These are phyloP conservation scores for Simalia tracyae DNA, from an alignment of 2,797 vertebrate species.

Conservation along the genomic window DNA sequence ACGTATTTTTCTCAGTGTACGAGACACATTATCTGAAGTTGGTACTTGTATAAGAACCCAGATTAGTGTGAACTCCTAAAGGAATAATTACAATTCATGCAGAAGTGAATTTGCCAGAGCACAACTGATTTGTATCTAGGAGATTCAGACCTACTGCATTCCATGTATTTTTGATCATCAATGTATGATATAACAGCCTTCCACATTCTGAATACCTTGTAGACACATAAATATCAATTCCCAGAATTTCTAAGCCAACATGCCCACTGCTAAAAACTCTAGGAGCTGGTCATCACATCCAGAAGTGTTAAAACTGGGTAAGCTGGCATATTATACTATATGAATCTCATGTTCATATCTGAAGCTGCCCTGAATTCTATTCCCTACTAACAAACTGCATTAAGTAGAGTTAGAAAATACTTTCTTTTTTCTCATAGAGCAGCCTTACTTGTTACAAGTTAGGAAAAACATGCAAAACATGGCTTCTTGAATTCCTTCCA, in stretches of 20 bases:
- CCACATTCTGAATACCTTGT: background rate
- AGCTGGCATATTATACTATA: background rate
- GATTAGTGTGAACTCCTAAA: background rate
- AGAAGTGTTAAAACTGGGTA: background rate
- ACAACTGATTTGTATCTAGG: background rate
- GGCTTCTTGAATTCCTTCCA: too few relatives aligned
- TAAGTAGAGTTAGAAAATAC: too few relatives aligned
- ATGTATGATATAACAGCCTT: background rate
- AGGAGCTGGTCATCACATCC: background rate
- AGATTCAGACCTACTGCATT: background rate
- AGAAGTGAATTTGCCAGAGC: background rate
- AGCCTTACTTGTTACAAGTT: too few relatives aligned
- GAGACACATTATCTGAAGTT: background rate
- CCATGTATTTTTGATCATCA: background rate
- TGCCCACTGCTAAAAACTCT: background rate
- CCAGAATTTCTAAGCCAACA: background rate
- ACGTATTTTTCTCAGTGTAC: background rate
- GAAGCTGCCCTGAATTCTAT: too few relatives aligned
- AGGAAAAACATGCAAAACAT: too few relatives aligned
- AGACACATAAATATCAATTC: background rate
- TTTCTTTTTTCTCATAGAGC: too few relatives aligned
- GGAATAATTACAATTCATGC: background rate
- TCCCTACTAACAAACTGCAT: too few relatives aligned
- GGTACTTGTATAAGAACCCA: background rate
- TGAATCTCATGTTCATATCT: too few relatives aligned